Evolutionary conservation across 2,797 vertebrate species (phyloP).

Genomic region (Nannoperca obscura): DNA sequence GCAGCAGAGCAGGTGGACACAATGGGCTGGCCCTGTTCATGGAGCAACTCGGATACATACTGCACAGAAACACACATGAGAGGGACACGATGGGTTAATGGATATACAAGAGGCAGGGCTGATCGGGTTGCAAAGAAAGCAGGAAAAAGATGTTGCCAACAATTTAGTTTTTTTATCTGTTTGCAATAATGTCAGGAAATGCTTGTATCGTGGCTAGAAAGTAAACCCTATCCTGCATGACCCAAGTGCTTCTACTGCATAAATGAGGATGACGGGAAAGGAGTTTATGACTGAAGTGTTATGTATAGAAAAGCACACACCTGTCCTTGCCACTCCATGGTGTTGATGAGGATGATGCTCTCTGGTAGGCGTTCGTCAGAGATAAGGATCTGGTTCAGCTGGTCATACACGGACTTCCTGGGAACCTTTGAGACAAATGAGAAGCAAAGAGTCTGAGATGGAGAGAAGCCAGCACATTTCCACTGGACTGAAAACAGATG

Average conservation of each 20-base stretch:
- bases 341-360: constrained; percentile 89
- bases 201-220: background rate
- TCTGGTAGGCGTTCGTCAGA: constrained; percentile 87
- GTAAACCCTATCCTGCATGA: background rate
- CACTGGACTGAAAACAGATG: background rate
- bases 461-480: constrained; percentile 7
- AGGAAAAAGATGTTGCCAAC: constrained; percentile 14
- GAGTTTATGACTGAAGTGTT: background rate
- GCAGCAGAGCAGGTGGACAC: constrained; percentile 87
- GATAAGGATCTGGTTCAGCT: constrained; percentile 88
- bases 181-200: constrained; percentile 15
- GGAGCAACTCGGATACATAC: constrained; percentile 86
- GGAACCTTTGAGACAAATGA: constrained; percentile 79
- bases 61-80: constrained; percentile 69
- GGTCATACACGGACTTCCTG: constrained; percentile 88
- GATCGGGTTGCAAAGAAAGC: constrained; percentile 16
- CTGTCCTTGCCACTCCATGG: constrained; percentile 88
- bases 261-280: constrained; percentile 18
- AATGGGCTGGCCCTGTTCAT: constrained; percentile 86
- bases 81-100: constrained; percentile 40
- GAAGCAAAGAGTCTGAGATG: constrained; percentile 28
- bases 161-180: background rate
- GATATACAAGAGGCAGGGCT: constrained; percentile 17
- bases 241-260: background rate
- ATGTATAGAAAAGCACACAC: constrained; percentile 58